Base-by-base conservation (phyloP, 1,140 invertebrate species). In the Rhagoletis zephyria region DNA sequence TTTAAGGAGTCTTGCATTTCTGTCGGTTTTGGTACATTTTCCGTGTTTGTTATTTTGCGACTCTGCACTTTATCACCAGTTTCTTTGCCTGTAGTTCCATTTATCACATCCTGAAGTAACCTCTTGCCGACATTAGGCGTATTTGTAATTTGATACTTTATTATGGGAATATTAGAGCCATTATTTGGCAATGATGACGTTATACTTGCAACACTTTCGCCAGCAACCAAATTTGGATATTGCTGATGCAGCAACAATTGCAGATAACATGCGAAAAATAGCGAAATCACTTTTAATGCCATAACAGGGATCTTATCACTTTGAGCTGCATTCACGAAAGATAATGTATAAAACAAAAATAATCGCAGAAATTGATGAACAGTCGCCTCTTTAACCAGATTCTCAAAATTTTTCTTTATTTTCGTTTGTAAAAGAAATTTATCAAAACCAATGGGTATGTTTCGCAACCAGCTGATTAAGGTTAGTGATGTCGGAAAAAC, bases 121-220 rank as follows among this genome's bases (percentile, higher is more conserved):
- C 9, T 14, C 4, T 16, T 63, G 9, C 9, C 16, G 12, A 63
- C 61, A 63, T 63, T 63, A 3, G 61, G 12, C 19, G 74, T 81
- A 56, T 56, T 81, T 81, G 12, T 19, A n/a, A 81, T 56, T 81
- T 81, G 74, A 48, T 16, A 30, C 5, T 48, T 48, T 7, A 48
- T 51, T 14, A 56, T 51, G 19, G n/a, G 19, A 14, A 14, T 56
- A 81, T 81, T 81, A 9, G 45, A n/a, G n/a, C n/a, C 16, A 81
- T 87, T 87, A 65, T 60, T 87, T 65, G 51, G 65, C 6, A 63
- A 81, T 70, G 45, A n/a, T 45, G 45, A 60, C 77, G 51, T 87
- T 87, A 19, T 45, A 16, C 10, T 87, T 9, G 40, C n/a, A 14
- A 45, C 14, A 19, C 40, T 87, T 77, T 61, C 67, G 48, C 48